A percentile compares a stretch with the other conserved stretches of the same genome.
Conservation (phyloP, 1,140 invertebrate genomes). For the Steinernema feltiae region DNA sequence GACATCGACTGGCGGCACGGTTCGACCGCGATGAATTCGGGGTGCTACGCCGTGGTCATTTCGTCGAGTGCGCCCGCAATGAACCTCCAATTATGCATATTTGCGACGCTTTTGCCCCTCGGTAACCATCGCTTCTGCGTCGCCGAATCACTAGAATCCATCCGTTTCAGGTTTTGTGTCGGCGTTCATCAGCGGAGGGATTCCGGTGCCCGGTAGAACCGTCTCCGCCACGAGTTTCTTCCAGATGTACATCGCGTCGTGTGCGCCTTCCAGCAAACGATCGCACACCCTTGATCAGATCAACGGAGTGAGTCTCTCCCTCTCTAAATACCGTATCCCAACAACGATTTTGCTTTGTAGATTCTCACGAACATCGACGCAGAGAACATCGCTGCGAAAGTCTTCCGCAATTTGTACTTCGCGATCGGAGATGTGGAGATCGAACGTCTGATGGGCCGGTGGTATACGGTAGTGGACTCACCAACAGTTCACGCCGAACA, state of each 20-base stretch:
- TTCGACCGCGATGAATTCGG: too few relatives aligned
- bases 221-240: slow-evolving; percentile 48
- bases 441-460: slow-evolving; percentile 43
- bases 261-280: slow-evolving; percentile 21
- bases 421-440: slow-evolving; percentile 48
- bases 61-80: neutral
- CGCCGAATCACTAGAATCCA: neutral
- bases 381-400: slow-evolving; percentile 19
- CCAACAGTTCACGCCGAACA: slow-evolving; percentile 42
- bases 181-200: slow-evolving; percentile 32
- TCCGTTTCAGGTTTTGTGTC: neutral
- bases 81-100: neutral
- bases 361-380: slow-evolving; percentile 42
- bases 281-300: neutral
- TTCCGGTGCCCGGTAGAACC: slow-evolving; percentile 43
- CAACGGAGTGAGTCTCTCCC: neutral
- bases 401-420: slow-evolving; percentile 41
- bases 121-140: neutral
- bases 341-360: slow-evolving; percentile 32
- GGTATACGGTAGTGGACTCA: slow-evolving; percentile 47
- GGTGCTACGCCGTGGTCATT: too few relatives aligned
- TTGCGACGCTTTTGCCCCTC: neutral
- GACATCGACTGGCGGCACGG: neutral
- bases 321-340: neutral
- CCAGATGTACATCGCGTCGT: slow-evolving; percentile 42